These are phyloP conservation scores for Paracanthobrama guichenoti DNA, from an alignment of 2,113 vertebrate genomes.

Conservation along the genomic window DNA sequence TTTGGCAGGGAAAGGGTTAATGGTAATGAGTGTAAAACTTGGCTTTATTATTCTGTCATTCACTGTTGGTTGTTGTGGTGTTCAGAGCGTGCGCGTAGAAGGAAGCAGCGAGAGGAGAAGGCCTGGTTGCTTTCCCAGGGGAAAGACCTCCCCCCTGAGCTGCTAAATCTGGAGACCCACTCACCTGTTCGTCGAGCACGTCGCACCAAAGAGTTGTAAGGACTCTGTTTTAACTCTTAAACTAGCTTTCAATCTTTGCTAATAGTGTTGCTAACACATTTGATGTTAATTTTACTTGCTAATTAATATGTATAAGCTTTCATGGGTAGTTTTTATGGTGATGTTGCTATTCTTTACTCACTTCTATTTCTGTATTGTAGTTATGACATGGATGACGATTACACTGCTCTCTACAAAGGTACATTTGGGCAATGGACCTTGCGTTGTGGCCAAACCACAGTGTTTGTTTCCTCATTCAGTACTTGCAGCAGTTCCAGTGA, in stretches of 20 bases:
- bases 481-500: neutral
- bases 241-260: neutral
- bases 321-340: neutral
- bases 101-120: slow-evolving; percentile 91
- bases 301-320: neutral
- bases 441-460: neutral
- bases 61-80: slow-evolving; percentile 20
- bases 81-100: slow-evolving; percentile 89
- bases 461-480: slow-evolving; percentile 7
- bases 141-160: slow-evolving; percentile 90
- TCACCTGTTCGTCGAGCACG: slow-evolving; percentile 83
- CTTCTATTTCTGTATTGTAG: slow-evolving; percentile 70
- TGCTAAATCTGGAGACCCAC: slow-evolving; percentile 86
- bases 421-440: neutral
- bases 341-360: neutral
- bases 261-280: neutral
- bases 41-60: slow-evolving; percentile 25
- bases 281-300: neutral
- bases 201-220: slow-evolving; percentile 89
- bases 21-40: neutral
- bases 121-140: slow-evolving; percentile 93
- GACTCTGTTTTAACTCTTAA: slow-evolving; percentile 23
- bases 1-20: neutral
- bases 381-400: slow-evolving; percentile 95
- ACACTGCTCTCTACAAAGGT: slow-evolving; percentile 98